phyloP scores from a whole-genome alignment of 2,797 vertebrate genomes.

The Squalus acanthias region DNA sequence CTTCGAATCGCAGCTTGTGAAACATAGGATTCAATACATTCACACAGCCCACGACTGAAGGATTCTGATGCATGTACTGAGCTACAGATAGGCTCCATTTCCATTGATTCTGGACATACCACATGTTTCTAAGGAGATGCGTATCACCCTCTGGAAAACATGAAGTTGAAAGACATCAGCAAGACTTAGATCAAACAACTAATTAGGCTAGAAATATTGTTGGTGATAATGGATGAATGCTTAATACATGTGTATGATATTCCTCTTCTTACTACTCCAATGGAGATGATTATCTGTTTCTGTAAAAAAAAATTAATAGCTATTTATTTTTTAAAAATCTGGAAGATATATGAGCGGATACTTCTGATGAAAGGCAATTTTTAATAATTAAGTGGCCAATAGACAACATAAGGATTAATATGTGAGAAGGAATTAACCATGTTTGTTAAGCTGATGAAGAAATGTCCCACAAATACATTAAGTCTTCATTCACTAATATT shows the following conservation, averaged over 20 bases:
- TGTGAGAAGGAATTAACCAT: too few species aligned
- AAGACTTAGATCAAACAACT: neutral
- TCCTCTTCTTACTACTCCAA: neutral
- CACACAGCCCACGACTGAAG: neutral
- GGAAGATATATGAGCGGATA: neutral
- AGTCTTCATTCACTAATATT: too few species aligned
- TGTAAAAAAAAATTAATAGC: neutral
- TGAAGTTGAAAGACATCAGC: neutral
- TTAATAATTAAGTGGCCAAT: neutral
- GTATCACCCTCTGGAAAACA: neutral
- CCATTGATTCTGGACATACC: neutral
- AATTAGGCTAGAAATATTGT: neutral
- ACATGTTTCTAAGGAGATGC: neutral
- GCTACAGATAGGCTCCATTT: neutral
- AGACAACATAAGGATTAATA: neutral
- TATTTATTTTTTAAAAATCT: neutral
- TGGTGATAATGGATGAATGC: neutral
- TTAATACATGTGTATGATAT: neutral
- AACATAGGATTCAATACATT: neutral
- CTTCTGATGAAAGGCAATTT: too few species aligned
- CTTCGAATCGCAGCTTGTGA: neutral
- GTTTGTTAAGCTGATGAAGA: too few species aligned
- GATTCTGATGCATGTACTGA: neutral
- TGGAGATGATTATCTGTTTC: neutral
- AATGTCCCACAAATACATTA: too few species aligned